Percentiles rank a stretch among this genome's conserved stretches.
Conservation (phyloP, 2,797 vertebrate genomes). For the Podarcis siculus region DNA sequence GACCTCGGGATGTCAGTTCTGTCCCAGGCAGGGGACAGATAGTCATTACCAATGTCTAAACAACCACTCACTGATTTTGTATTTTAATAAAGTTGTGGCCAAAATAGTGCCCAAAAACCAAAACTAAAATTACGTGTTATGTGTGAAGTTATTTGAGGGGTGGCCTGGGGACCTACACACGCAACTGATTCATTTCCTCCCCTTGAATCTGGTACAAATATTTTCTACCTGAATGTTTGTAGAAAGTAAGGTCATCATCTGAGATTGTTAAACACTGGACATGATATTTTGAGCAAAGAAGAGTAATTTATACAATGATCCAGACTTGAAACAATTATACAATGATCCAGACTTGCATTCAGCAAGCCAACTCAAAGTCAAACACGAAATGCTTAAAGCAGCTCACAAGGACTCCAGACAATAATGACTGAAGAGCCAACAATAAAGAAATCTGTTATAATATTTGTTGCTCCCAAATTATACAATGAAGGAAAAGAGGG, state of each 20-base stretch:
- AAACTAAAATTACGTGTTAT: too few species aligned
- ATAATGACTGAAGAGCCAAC: background rate
- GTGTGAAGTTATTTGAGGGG: too few species aligned
- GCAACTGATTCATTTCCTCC: background rate
- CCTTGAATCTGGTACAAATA: too few species aligned
- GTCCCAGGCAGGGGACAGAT: too few species aligned
- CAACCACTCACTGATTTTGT: too few species aligned
- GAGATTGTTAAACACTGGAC: background rate
- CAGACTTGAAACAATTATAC: background rate
- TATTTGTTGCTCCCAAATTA: background rate
- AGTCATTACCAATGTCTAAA: too few species aligned
- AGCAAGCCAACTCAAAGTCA: background rate
- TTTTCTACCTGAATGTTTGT: background rate
- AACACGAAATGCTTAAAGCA: background rate
- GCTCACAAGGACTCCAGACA: background rate
- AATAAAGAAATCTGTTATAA: background rate
- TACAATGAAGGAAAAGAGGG: background rate
- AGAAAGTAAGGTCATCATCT: background rate
- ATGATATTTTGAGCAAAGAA: background rate
- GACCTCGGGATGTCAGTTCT: too few species aligned
- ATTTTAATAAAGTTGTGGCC: too few species aligned
- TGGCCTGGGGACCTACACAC: too few species aligned
- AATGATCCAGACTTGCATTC: background rate
- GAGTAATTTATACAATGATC: background rate
- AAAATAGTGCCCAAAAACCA: too few species aligned